Evolutionary conservation across 2,888 invertebrate species (phyloP).

Genomic region (Tetragonula carbonaria): DNA sequence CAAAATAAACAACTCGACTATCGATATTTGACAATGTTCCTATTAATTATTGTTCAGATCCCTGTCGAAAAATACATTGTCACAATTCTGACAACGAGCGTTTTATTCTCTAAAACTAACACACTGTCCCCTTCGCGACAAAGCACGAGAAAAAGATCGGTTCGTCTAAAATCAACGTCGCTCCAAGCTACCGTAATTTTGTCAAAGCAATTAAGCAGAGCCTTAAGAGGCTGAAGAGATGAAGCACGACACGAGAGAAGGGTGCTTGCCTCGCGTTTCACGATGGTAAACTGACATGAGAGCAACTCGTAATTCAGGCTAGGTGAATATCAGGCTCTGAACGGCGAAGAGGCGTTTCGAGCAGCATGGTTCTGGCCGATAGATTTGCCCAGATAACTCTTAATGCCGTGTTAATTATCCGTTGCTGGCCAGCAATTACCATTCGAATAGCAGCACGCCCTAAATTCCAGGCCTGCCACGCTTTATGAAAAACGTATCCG

Average conservation of each 20-base stretch:
- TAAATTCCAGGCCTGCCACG: constrained; percentile 67
- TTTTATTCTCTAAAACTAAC: background rate
- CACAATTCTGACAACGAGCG: background rate
- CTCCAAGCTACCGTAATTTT: constrained; percentile 32
- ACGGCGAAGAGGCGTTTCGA: constrained; percentile 56
- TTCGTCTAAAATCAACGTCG: background rate
- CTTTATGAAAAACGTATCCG: constrained; percentile 58
- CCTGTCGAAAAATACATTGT: background rate
- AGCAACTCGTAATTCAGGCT: constrained; percentile 68
- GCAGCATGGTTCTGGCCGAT: constrained; percentile 53
- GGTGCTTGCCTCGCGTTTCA: constrained; percentile 27
- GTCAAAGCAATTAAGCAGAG: constrained; percentile 52
- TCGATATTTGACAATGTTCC: background rate
- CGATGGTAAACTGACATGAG: constrained; percentile 69
- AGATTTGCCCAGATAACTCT: constrained; percentile 70
- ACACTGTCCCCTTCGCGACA: background rate
- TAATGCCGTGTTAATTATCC: constrained; percentile 76
- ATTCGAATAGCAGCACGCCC: constrained; percentile 67
- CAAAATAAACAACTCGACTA: background rate
- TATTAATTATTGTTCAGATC: background rate
- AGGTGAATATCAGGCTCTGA: constrained; percentile 65
- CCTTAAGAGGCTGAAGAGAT: background rate
- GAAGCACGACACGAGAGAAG: background rate
- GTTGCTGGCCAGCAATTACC: constrained; percentile 68
- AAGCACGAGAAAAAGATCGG: background rate